Evolutionary conservation across 1,140 invertebrate species (phyloP), one percentile per base, ranked within the genome.

Genomic region (Listronotus oregonensis): DNA sequence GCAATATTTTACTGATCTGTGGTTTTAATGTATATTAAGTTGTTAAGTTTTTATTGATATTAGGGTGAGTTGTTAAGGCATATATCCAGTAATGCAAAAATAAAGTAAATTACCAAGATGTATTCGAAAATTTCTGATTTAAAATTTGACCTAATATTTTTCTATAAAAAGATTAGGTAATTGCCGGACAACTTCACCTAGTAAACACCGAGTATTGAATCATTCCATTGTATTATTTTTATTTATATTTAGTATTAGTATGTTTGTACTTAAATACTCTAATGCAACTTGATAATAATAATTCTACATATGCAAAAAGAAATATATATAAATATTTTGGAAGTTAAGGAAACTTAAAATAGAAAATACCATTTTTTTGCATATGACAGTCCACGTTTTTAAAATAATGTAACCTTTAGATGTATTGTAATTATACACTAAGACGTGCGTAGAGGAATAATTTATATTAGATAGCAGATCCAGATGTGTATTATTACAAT

Each of bases 251-350:
- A 58, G 40, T 66, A 47, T 47, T 66, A 60, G 60, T 15, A 44
- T 31, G 31, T 63, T 55, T 69, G 69, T 73, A 71, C 71, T 73
- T 73, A 73, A 73, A 59, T 58, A 50, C 34, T 46, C 58, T 70
- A 51, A 66, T 64, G 70, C 70, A 74, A 74, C 68, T 74, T 66
- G 72, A 74, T 74, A 74, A 74, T 74, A 74, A 74, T 72, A 72
- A 74, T 72, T 72, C 66, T 69, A 73, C 72, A 73, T 75, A 75
- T 73, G 73, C 72, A 75, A 73, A 75, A 73, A 67, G 27, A 69
- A 49, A n/a, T 12, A 64, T 51, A 18, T 60, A 69, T 69, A 73
- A 66, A 70, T 72, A 69, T 71, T 72, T 70, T 73, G 60, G 67
- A 43, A 71, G 57, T 56, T 70, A 57, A 50, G 64, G 70, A 68